Base-by-base conservation (phyloP, 2,113 vertebrate species). In the Steatornis caripensis region DNA sequence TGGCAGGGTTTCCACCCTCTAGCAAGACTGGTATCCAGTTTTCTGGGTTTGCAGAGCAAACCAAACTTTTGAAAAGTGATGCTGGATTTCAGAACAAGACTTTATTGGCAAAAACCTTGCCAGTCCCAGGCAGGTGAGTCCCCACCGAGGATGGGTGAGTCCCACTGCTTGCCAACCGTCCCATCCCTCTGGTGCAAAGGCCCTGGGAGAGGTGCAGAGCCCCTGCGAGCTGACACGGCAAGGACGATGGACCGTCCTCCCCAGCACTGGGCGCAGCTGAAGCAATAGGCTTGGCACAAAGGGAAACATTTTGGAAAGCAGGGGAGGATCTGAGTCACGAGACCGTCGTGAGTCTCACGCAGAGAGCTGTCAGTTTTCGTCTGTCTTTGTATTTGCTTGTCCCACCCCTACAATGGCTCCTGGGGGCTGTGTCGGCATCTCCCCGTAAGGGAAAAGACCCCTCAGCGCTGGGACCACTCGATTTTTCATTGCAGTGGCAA, bases 391-490 rank as follows among this genome's bases (percentile, higher is more conserved):
- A 5, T 84, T 41, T 62, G 17, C 58, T 87, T 74, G 72, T 66
- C 23, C 22, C 34, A 23, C 24, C 4, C 24, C 22, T 17, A 13
- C 16, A 21, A 41, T 3, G 9, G 32, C 43, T 93, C 53, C 75
- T 41, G 57, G n/a, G 18, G 16, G 46, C 14, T 49, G 12, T 48
- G 30, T 55, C 39, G 15, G 39, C 27, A 30, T 36, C 27, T 64
- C 60, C n/a, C 32, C 41, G 4, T 18, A 8, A 10, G 27, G 30
- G 48, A 80, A 74, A 54, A 65, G 77, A 45, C 22, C 27, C 26
- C 61, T 37, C 39, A 20, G 69, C 0, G 0, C 0, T 2, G 0
- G 20, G 22, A 16, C 13, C 0, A 0, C 48, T 64, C 11, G 3
- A 10, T 37, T 64, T 77, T 71, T 46, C 32, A 30, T 39, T 46